A percentile compares a stretch with the other conserved stretches of the same genome.
Conservation (phyloP, 1,140 invertebrate species). For the Diachasmimorpha longicaudata region DNA sequence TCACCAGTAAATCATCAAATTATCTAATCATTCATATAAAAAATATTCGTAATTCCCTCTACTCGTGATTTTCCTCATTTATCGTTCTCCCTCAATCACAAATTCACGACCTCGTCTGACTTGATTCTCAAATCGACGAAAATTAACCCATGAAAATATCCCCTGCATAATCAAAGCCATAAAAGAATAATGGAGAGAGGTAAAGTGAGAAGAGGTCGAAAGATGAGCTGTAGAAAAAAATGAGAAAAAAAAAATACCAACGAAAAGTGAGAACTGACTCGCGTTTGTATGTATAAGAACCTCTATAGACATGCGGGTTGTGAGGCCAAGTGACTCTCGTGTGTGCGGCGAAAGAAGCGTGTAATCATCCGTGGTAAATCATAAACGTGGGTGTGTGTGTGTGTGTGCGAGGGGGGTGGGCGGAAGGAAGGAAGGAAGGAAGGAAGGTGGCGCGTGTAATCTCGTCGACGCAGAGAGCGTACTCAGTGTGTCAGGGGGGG, state of each 20-base stretch:
- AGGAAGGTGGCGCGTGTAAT: conserved; percentile 48
- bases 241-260: not conserved
- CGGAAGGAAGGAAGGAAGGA: not conserved
- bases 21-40: too few relatives aligned
- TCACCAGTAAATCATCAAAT: too few relatives aligned
- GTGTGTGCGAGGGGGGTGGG: not conserved
- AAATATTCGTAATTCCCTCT: too few relatives aligned
- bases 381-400: conserved; percentile 32
- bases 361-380: conserved; percentile 47
- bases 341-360: conserved; percentile 30
- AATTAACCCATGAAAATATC: not conserved
- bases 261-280: conserved; percentile 9
- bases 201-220: conserved; percentile 5
- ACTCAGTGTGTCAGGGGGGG: conserved; percentile 35
- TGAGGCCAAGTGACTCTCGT: not conserved
- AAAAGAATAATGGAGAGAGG: not conserved
- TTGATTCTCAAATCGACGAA: not conserved
- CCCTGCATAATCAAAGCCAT: not conserved
- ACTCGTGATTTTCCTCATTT: too few relatives aligned
- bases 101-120: too few relatives aligned
- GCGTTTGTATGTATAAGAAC: not conserved
- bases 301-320: not conserved
- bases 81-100: too few relatives aligned
- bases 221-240: not conserved
- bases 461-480: conserved; percentile 47